Conservation (phyloP, 2,113 vertebrate genomes). For the Dendropsophus ebraccatus region DNA sequence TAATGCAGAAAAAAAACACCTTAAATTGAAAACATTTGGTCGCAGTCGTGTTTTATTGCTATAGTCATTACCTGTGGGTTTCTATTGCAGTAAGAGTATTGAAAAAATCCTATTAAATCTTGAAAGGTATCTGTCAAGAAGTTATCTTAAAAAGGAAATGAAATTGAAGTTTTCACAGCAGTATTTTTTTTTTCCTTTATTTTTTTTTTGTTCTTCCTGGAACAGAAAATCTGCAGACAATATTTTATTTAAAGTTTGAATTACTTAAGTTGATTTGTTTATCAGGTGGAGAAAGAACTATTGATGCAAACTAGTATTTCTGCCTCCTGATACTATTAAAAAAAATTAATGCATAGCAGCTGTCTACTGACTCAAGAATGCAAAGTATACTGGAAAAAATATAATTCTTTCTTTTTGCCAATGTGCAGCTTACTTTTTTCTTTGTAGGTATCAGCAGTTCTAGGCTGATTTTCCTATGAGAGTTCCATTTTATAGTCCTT, state of each 20-base stretch:
- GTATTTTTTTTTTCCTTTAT: constrained; percentile 35
- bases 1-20: neutral
- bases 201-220: constrained; percentile 18
- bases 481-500: constrained; percentile 27
- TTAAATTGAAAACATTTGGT: constrained; percentile 21
- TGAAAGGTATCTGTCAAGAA: constrained; percentile 51
- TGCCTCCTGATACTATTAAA: constrained; percentile 27
- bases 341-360: constrained; percentile 10
- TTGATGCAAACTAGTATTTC: constrained; percentile 38
- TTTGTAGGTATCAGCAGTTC: constrained; percentile 33
- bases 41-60: constrained; percentile 21
- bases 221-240: constrained; percentile 17
- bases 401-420: neutral
- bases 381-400: neutral
- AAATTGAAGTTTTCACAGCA: constrained; percentile 45
- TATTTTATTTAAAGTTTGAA: constrained; percentile 55
- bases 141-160: constrained; percentile 48
- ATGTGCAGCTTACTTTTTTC: neutral
- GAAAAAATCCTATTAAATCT: constrained; percentile 47
- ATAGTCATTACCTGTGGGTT: constrained; percentile 31
- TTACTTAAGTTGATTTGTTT: constrained; percentile 49
- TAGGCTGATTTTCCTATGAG: constrained; percentile 12
- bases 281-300: constrained; percentile 23
- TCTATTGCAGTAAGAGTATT: constrained; percentile 37
- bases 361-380: neutral